A percentile compares a stretch with the other conserved stretches of the same genome.
Evolutionary conservation across 2,888 invertebrate species (phyloP).

Genomic region (Mythimna ferrago): DNA sequence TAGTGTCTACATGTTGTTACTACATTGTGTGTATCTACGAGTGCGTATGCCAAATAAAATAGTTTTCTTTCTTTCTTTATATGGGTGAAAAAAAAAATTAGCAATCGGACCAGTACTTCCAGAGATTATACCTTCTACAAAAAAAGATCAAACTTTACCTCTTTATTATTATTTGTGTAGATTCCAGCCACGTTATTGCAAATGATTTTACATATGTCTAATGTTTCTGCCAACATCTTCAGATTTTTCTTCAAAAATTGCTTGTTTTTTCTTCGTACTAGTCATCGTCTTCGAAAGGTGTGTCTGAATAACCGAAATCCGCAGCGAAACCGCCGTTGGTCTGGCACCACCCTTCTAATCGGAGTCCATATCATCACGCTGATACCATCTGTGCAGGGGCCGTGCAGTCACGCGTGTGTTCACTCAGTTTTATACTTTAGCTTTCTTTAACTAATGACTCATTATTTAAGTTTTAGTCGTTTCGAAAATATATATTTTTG

Average conservation of each 20-base stretch:
- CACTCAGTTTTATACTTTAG: slow-evolving; percentile 68
- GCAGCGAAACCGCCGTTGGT: slow-evolving; percentile 47
- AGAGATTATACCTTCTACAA: too few relatives aligned
- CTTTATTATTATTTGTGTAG: too few relatives aligned
- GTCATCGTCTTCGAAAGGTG: slow-evolving; percentile 24
- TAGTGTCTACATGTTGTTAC: too few relatives aligned
- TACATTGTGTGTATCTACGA: too few relatives aligned
- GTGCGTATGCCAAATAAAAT: too few relatives aligned
- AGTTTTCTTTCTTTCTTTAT: too few relatives aligned
- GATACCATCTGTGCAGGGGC: slow-evolving; percentile 77
- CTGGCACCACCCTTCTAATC: slow-evolving; percentile 55
- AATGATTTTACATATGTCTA: neutral
- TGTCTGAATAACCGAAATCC: slow-evolving; percentile 41
- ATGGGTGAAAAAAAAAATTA: too few relatives aligned
- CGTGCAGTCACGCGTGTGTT: slow-evolving; percentile 77
- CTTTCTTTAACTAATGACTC: slow-evolving; percentile 71
- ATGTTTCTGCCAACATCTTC: too few relatives aligned
- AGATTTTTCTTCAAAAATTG: neutral
- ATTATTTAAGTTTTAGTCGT: slow-evolving; percentile 61
- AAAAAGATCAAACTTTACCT: too few relatives aligned
- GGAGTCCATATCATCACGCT: slow-evolving; percentile 60
- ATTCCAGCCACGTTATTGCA: too few relatives aligned
- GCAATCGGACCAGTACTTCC: too few relatives aligned
- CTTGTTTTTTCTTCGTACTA: neutral
- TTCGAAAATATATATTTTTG: slow-evolving; percentile 36